Percentiles rank a stretch among this genome's conserved stretches.
These are phyloP conservation scores for Teleogryllus occipitalis DNA, from an alignment of 1,140 invertebrate genomes.

Conservation along the genomic window DNA sequence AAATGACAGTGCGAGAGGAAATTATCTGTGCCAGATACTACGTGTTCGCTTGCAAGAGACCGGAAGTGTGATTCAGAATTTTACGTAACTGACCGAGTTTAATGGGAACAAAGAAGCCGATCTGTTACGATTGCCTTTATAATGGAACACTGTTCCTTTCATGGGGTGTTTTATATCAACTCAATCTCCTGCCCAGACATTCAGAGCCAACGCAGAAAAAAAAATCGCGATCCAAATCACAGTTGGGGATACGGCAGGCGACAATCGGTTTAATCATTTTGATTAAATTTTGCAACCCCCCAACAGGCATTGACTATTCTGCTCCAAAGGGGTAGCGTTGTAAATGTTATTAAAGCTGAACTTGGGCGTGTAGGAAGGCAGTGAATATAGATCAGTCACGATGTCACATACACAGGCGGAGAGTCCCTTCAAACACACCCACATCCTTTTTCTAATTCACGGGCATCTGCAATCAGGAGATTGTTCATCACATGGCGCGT, in stretches of 20 bases:
- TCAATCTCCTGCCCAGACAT: too few species aligned
- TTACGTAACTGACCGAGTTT: too few species aligned
- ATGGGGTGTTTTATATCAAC: too few species aligned
- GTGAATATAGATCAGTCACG: neutral
- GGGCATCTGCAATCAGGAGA: neutral
- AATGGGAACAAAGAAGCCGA: too few species aligned
- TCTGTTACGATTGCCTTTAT: too few species aligned
- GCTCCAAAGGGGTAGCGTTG: neutral
- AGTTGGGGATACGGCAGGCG: neutral
- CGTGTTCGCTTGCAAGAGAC: too few species aligned
- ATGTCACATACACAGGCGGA: neutral
- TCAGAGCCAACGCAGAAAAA: too few species aligned
- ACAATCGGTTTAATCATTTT: slow-evolving; percentile 5
- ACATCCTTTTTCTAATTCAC: neutral
- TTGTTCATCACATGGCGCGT: slow-evolving; percentile 14
- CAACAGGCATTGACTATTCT: neutral
- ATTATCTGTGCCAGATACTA: too few species aligned
- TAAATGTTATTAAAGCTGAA: neutral
- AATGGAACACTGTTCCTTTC: too few species aligned
- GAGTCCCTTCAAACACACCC: neutral
- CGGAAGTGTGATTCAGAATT: too few species aligned
- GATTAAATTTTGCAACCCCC: neutral
- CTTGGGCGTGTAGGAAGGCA: neutral
- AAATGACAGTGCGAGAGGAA: too few species aligned
- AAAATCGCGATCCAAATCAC: neutral